A percentile compares a stretch with the other conserved stretches of the same genome.
Evolutionary conservation across 2,888 invertebrate species (phyloP).

Genomic region (Aromia moschata): DNA sequence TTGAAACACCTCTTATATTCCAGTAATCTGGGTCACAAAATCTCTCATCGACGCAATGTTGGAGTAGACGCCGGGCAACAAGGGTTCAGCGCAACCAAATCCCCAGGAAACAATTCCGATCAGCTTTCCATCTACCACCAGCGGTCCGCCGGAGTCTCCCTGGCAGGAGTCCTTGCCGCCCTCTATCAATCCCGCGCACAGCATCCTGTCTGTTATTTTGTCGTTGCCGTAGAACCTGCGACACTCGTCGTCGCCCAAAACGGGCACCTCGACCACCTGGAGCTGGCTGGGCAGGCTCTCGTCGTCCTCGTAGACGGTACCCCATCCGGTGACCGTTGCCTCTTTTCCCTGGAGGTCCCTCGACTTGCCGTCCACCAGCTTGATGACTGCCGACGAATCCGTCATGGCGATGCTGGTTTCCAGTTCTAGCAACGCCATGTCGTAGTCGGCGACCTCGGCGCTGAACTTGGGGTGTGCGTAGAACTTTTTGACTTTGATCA

Average conservation of each 20-base stretch:
- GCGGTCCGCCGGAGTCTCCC: conserved; percentile 51
- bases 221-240: conserved; percentile 38
- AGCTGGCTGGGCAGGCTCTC: conserved; percentile 18
- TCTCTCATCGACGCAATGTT: conserved; percentile 28
- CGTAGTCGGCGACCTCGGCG: conserved; percentile 33
- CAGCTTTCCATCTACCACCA: conserved; percentile 30
- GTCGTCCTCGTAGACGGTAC: conserved; percentile 30
- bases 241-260: conserved; percentile 32
- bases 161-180: conserved; percentile 62
- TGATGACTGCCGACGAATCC: conserved; percentile 2
- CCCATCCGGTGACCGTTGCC: conserved; percentile 43
- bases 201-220: conserved; percentile 66
- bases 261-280: conserved; percentile 37
- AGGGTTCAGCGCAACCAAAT: conserved; percentile 31
- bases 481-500: conserved; percentile 25
- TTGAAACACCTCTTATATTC: too few relatives aligned
- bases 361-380: conserved; percentile 7
- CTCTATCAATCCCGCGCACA: conserved; percentile 69
- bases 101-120: conserved; percentile 39
- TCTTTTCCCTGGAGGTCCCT: conserved; percentile 16
- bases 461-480: conserved; percentile 29
- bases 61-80: conserved; percentile 35
- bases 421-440: conserved; percentile 36
- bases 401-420: conserved; percentile 1
- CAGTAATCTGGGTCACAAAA: conserved; percentile 26